Percentiles rank a stretch among this genome's conserved stretches.
Evolutionary conservation across 1,140 invertebrate species (phyloP).

Genomic region (Drosophila kikkawai): DNA sequence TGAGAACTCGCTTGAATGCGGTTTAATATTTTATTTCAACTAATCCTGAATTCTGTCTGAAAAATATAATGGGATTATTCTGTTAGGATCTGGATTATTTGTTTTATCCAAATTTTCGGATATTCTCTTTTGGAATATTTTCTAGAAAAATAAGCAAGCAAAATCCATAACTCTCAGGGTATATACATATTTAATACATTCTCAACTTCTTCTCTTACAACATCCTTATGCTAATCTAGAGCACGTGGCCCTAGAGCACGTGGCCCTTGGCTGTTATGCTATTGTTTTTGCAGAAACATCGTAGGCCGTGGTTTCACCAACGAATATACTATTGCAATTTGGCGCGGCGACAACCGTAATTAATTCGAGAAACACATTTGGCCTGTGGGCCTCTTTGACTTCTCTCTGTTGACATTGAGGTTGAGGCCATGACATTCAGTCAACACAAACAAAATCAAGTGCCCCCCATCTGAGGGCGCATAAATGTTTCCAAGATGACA

Average conservation of each 20-base stretch:
- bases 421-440: constrained; percentile 43
- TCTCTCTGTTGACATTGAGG: constrained; percentile 45
- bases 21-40: constrained; percentile 20
- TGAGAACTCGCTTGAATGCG: not conserved
- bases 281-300: constrained; percentile 29
- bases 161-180: not conserved
- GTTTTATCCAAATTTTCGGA: not conserved
- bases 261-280: constrained; percentile 2
- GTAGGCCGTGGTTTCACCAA: not conserved
- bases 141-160: not conserved
- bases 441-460: constrained; percentile 39
- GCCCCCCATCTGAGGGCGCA: not conserved
- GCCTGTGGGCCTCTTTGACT: constrained; percentile 28
- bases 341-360: constrained; percentile 60
- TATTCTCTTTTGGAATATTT: no score
- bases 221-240: constrained; percentile 17
- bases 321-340: constrained; percentile 46
- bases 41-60: not conserved
- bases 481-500: constrained; percentile 39
- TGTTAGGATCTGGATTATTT: not conserved
- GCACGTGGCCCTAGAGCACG: constrained; percentile 10
- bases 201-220: not conserved
- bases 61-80: not conserved
- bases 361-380: constrained; percentile 57
- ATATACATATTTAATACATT: not conserved